phyloP scores from a whole-genome alignment of 2,113 vertebrate genomes.

The Archilochus colubris region DNA sequence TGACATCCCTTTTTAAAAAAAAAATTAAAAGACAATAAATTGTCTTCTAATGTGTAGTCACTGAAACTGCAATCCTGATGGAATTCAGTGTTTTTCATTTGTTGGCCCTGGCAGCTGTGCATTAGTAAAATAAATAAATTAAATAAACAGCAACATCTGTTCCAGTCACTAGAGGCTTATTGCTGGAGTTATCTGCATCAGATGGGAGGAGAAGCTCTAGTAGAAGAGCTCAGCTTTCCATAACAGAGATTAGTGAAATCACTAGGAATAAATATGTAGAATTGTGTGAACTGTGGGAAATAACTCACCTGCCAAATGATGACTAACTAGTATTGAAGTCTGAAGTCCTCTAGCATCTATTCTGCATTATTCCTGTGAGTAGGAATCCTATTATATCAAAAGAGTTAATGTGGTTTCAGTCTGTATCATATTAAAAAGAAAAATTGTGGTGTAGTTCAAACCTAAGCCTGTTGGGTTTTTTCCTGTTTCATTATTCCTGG shows the following conservation, averaged over 20 bases:
- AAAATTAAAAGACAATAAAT: too few relatives aligned
- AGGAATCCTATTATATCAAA: background rate
- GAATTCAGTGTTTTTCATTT: background rate
- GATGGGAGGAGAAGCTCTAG: background rate
- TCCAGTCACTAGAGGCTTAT: conserved; percentile 42
- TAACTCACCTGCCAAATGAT: conserved; percentile 12
- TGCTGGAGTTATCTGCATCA: conserved; percentile 11
- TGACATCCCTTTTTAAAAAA: background rate
- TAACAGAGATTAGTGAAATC: conserved; percentile 42
- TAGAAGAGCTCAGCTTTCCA: background rate
- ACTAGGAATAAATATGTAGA: conserved; percentile 30
- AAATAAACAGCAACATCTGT: conserved; percentile 63
- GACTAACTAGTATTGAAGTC: conserved; percentile 5
- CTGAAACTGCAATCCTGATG: conserved; percentile 13
- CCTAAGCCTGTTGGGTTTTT: background rate
- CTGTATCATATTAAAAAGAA: background rate
- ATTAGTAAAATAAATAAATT: conserved; percentile 64
- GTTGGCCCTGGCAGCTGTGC: conserved; percentile 21
- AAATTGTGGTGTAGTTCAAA: background rate
- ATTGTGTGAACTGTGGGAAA: conserved; percentile 11
- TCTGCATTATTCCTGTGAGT: background rate
- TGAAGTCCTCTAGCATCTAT: conserved; percentile 9
- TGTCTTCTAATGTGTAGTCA: background rate
- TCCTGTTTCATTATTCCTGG: background rate
- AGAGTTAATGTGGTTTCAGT: background rate